Percentiles rank a stretch among this genome's conserved stretches.
These are phyloP conservation scores for Aepyceros melampus DNA, from an alignment of 2,113 vertebrate species.

Conservation along the genomic window DNA sequence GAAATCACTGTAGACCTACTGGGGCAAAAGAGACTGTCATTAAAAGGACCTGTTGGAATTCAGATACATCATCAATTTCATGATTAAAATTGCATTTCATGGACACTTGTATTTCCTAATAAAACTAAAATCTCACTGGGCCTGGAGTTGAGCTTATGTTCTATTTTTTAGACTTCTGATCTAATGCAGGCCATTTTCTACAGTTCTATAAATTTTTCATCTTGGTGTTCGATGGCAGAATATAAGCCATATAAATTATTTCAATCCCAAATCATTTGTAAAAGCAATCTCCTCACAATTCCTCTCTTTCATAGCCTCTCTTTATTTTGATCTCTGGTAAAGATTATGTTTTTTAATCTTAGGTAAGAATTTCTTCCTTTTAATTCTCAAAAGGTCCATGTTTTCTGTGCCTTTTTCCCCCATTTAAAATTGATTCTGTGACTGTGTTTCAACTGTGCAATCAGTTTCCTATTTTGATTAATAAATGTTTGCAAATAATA, in stretches of 20 bases:
- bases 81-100: conserved; percentile 32
- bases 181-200: conserved; percentile 52
- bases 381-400: not conserved
- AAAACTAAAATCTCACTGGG: not conserved
- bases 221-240: not conserved
- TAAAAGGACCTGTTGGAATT: conserved; percentile 13
- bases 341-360: not conserved
- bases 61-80: not conserved
- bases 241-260: conserved; percentile 41
- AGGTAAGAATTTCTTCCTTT: conserved; percentile 32
- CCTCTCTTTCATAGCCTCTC: not conserved
- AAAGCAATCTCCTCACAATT: not conserved
- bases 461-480: conserved; percentile 60
- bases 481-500: conserved; percentile 67
- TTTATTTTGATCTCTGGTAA: conserved; percentile 21
- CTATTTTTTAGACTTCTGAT: conserved; percentile 22
- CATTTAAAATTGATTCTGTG: conserved; percentile 67
- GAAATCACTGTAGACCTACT: not conserved
- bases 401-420: not conserved
- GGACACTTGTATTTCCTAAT: not conserved
- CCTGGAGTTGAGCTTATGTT: not conserved
- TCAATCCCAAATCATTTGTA: conserved; percentile 43
- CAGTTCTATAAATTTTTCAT: conserved; percentile 34
- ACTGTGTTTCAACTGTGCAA: conserved; percentile 61
- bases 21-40: not conserved